These are phyloP conservation scores for Stegodyphus mimosarum DNA, from an alignment of 1,140 invertebrate species.

Conservation along the genomic window DNA sequence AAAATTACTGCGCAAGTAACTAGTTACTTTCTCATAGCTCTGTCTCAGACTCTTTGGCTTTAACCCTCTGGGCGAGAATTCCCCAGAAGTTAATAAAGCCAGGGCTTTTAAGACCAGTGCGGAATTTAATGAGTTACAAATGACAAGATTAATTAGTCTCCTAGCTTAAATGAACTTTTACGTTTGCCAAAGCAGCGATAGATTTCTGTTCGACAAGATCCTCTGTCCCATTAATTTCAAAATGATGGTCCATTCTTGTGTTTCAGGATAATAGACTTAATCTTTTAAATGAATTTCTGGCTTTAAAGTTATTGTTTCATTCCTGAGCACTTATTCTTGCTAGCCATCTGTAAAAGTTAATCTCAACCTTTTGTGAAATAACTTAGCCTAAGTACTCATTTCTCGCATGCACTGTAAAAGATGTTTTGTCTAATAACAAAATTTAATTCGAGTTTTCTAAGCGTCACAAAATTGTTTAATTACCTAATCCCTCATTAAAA, in stretches of 20 bases:
- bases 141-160: conserved; percentile 37
- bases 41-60: background rate
- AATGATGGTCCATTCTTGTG: conserved; percentile 3
- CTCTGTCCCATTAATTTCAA: conserved; percentile 28
- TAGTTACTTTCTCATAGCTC: background rate
- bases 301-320: conserved; percentile 33
- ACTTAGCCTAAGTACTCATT: too few relatives aligned
- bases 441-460: too few relatives aligned
- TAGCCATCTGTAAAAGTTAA: too few relatives aligned
- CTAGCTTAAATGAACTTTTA: conserved; percentile 39
- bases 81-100: background rate
- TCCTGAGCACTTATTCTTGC: background rate
- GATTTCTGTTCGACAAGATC: conserved; percentile 12
- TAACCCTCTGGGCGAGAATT: conserved; percentile 13
- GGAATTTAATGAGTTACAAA: conserved; percentile 39
- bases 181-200: conserved; percentile 11
- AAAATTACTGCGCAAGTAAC: conserved; percentile 8
- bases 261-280: conserved; percentile 28
- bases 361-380: too few relatives aligned
- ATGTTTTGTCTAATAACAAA: too few relatives aligned
- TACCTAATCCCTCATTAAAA: too few relatives aligned
- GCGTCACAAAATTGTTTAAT: too few relatives aligned
- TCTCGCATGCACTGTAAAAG: too few relatives aligned
- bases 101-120: too few relatives aligned
- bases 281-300: conserved; percentile 39